Percentiles rank a stretch among this genome's conserved stretches.
These are phyloP conservation scores for Arge pagana DNA, from an alignment of 2,888 invertebrate species.

Conservation along the genomic window DNA sequence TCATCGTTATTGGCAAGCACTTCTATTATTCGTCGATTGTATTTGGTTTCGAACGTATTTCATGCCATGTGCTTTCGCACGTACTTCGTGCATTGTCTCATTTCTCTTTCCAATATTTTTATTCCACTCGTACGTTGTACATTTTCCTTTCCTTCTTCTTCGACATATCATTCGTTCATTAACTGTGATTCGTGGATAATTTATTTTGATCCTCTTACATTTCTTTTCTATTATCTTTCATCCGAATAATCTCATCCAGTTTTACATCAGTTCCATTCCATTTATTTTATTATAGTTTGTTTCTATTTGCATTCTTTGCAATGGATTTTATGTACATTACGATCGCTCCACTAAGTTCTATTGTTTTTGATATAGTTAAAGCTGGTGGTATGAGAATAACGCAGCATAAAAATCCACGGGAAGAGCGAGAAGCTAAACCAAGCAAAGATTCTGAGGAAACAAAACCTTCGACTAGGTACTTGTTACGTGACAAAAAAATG, in stretches of 20 bases:
- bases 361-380: conserved; percentile 84
- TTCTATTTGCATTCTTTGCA: conserved; percentile 18
- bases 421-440: conserved; percentile 66
- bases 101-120: no score
- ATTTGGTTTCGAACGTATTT: no score
- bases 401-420: conserved; percentile 77
- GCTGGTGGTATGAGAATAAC: conserved; percentile 92
- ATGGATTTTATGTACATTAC: conserved; percentile 11
- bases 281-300: conserved; percentile 25
- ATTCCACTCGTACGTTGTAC: no score
- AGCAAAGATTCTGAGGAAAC: conserved; percentile 47
- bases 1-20: no score
- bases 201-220: neutral
- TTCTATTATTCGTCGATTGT: no score
- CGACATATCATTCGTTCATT: no score
- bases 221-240: neutral
- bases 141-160: no score
- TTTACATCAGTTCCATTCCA: conserved; percentile 1
- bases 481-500: no score
- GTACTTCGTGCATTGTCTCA: no score
- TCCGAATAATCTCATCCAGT: neutral
- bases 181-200: neutral
- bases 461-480: conserved; percentile 69
- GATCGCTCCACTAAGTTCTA: conserved; percentile 20
- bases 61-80: no score